A percentile compares a stretch with the other conserved stretches of the same genome.
phyloP scores from a whole-genome alignment of 2,113 vertebrate species.

The Cottus gobio region DNA sequence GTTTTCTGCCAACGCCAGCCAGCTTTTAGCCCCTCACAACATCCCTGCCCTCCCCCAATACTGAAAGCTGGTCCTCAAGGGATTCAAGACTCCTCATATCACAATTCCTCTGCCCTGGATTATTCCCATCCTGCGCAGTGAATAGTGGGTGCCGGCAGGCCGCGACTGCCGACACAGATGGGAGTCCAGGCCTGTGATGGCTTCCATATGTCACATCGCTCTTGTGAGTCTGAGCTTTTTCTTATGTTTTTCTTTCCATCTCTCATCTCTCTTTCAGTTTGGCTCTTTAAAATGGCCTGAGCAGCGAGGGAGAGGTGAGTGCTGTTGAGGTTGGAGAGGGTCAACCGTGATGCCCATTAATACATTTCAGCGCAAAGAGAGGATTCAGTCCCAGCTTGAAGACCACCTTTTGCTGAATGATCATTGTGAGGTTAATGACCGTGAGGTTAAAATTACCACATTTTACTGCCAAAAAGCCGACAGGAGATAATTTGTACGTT shows the following conservation, averaged over 20 bases:
- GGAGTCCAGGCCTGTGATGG: constrained; percentile 76
- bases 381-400: constrained; percentile 41
- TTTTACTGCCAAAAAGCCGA: constrained; percentile 67
- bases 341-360: constrained; percentile 67
- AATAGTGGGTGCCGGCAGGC: constrained; percentile 77
- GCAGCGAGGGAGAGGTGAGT: constrained; percentile 46
- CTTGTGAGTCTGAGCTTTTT: constrained; percentile 43
- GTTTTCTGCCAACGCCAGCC: constrained; percentile 74
- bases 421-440: constrained; percentile 69
- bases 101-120: constrained; percentile 77
- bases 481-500: constrained; percentile 70
- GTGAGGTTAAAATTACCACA: constrained; percentile 50
- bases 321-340: constrained; percentile 41
- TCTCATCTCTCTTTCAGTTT: constrained; percentile 73
- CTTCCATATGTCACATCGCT: constrained; percentile 82
- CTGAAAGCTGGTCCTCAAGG: constrained; percentile 56
- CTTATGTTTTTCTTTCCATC: constrained; percentile 74
- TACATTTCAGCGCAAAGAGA: constrained; percentile 48
- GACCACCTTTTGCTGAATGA: constrained; percentile 43
- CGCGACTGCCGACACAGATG: constrained; percentile 79
- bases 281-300: constrained; percentile 57
- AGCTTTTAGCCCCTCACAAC: constrained; percentile 67
- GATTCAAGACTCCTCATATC: constrained; percentile 69
- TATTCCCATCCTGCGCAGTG: constrained; percentile 78
- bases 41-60: constrained; percentile 15